These are phyloP conservation scores for Peromyscus eremicus DNA, from an alignment of 2,797 vertebrate species.

Conservation along the genomic window DNA sequence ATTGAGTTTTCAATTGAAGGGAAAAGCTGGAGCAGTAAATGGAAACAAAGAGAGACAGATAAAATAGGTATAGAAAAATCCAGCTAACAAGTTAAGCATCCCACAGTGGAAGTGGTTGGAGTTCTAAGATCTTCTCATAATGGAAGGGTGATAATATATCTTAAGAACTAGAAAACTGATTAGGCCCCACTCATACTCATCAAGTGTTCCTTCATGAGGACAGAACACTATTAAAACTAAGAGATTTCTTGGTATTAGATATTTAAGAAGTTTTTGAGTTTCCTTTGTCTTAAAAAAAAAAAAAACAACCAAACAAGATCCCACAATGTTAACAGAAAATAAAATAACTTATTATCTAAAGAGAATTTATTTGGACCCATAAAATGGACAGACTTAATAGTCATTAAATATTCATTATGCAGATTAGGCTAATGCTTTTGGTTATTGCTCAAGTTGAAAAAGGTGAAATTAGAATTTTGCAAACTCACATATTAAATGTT, in stretches of 20 bases:
- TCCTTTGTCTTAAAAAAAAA: background rate
- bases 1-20: conserved; percentile 80
- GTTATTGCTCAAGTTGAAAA: conserved; percentile 30
- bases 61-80: background rate
- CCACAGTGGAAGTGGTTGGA: background rate
- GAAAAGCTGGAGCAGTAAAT: background rate
- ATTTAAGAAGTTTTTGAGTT: conserved; percentile 42
- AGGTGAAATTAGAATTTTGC: conserved; percentile 48
- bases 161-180: background rate
- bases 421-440: conserved; percentile 26
- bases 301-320: background rate
- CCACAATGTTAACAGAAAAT: background rate
- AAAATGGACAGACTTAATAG: conserved; percentile 20
- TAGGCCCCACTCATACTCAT: background rate
- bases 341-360: conserved; percentile 33
- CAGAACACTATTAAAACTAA: conserved; percentile 57
- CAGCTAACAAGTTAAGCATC: conserved; percentile 4
- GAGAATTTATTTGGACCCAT: conserved; percentile 30
- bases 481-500: conserved; percentile 17
- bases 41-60: background rate
- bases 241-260: background rate
- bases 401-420: conserved; percentile 48
- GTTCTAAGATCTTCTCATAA: conserved; percentile 32
- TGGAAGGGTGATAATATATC: background rate
- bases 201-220: conserved; percentile 58